These are phyloP conservation scores for crab-eating macaque (Macaca fascicularis) DNA, from an alignment of 2,113 vertebrate genomes.

Conservation along the genomic window T2T-MFA8v1.1 NC_088384.1:23645501-23646000, in stretches of 20 bases:
- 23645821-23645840: neutral
- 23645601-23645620: neutral
- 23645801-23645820: too few species aligned
- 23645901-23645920: neutral
- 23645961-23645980: constrained; percentile 30
- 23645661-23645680: neutral
- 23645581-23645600: neutral
- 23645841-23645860: neutral
- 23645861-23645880: neutral
- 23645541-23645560: neutral
- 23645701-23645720: neutral
- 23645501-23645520: neutral
- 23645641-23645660: neutral
- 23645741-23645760: neutral
- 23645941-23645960: neutral
- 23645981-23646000: neutral
- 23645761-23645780: neutral
- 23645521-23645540: neutral
- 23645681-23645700: neutral
- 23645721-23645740: neutral
- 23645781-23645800: neutral
- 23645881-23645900: neutral
- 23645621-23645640: neutral
- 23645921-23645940: neutral
- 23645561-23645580: neutral